These are phyloP conservation scores for Podiceps cristatus DNA, from an alignment of 2,113 vertebrate species.

Conservation along the genomic window DNA sequence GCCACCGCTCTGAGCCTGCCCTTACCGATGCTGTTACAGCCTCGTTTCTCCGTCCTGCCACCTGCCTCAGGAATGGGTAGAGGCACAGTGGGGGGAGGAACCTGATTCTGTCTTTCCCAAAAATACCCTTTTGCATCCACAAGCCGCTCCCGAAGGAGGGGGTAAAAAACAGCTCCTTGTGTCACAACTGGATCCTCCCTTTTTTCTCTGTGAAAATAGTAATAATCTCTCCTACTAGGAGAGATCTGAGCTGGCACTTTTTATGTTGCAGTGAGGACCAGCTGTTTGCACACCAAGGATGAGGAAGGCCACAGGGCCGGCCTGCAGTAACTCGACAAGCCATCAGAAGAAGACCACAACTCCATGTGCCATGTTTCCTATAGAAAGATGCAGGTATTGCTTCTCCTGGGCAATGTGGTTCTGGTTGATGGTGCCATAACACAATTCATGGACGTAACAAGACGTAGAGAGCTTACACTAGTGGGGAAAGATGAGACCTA, in stretches of 20 bases:
- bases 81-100: not conserved
- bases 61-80: not conserved
- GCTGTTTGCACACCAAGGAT: not conserved
- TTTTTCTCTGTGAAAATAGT: not conserved
- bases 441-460: not conserved
- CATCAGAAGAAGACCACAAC: not conserved
- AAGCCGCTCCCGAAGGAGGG: not conserved
- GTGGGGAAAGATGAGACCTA: not conserved
- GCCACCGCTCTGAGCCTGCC: not conserved
- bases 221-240: not conserved
- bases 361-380: not conserved
- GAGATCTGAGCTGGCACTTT: not conserved
- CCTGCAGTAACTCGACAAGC: not conserved
- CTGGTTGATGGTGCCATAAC: rapidly evolving
- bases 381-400: no score
- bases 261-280: not conserved
- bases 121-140: not conserved
- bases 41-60: not conserved
- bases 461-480: not conserved
- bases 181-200: not conserved
- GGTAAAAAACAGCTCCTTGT: not conserved
- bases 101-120: not conserved
- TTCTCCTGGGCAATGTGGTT: not conserved
- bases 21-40: not conserved
- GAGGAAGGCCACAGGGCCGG: not conserved